Percentiles rank a stretch among this genome's conserved stretches.
phyloP scores from a whole-genome alignment of 2,888 invertebrate genomes.

The Cheilosia pagana region DNA sequence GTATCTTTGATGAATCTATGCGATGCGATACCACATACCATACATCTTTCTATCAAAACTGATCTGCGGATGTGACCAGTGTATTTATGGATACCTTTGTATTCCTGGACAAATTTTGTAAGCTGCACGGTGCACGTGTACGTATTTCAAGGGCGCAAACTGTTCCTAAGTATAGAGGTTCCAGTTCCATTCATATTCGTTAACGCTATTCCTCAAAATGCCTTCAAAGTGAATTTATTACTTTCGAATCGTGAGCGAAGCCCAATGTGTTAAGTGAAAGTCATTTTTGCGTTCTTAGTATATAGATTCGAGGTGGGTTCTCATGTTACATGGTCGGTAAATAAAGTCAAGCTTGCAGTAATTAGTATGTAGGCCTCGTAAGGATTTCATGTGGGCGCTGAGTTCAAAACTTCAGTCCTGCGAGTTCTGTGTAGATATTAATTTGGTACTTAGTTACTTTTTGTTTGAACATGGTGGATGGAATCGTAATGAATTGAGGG shows the following conservation, averaged over 20 bases:
- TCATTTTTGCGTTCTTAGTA: neutral
- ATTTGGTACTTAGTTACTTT: conserved; percentile 45
- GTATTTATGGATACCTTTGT: conserved; percentile 12
- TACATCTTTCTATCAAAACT: conserved; percentile 22
- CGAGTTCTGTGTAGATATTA: conserved; percentile 34
- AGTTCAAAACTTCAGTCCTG: conserved; percentile 40
- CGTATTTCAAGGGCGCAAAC: no score
- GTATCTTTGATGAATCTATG: conserved; percentile 3
- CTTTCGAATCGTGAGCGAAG: conserved; percentile 31
- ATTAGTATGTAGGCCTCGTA: conserved; percentile 42
- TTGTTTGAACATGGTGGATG: conserved; percentile 43
- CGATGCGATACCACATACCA: conserved; percentile 17
- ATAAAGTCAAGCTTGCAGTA: conserved; percentile 23
- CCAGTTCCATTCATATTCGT: conserved; percentile 27
- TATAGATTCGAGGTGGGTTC: no score
- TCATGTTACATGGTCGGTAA: conserved; percentile 6
- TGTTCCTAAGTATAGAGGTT: no score
- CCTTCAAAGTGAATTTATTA: conserved; percentile 49
- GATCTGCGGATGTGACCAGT: conserved; percentile 28
- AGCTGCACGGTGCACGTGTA: conserved; percentile 4
- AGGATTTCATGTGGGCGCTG: conserved; percentile 32
- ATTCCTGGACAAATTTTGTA: conserved; percentile 18
- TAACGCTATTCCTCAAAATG: conserved; percentile 15
- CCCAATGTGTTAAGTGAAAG: no score
- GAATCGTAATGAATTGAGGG: conserved; percentile 46